A percentile compares a stretch with the other conserved stretches of the same genome.
These are phyloP conservation scores for Tethea ocularis DNA, from an alignment of 2,888 invertebrate species.

Conservation along the genomic window DNA sequence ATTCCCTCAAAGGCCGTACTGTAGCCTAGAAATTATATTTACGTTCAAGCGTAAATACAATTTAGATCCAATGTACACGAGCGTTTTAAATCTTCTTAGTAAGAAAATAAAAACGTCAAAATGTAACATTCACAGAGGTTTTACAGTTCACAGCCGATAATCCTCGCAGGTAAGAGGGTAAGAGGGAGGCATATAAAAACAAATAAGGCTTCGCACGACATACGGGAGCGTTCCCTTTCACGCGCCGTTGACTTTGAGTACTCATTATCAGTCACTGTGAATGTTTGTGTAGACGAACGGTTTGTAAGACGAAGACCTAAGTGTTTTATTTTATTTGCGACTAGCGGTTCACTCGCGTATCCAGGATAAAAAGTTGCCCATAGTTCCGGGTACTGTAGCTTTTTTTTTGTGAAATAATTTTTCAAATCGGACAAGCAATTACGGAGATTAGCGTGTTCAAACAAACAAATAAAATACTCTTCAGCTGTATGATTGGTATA, in stretches of 20 bases:
- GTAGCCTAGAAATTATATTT: no score
- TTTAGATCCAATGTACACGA: background rate
- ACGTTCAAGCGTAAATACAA: background rate
- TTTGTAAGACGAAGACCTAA: background rate
- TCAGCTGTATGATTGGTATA: no score
- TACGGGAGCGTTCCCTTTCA: constrained; percentile 28
- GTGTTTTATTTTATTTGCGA: no score
- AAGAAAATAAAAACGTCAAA: background rate
- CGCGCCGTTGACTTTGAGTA: constrained; percentile 26
- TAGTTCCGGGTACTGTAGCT: no score
- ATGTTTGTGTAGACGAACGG: constrained; percentile 4
- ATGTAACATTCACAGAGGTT: constrained; percentile 10
- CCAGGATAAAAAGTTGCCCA: no score
- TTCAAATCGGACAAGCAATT: no score
- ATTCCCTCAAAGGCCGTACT: no score
- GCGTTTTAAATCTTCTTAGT: background rate
- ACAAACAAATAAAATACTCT: no score
- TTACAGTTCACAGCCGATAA: constrained; percentile 20
- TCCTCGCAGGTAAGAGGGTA: background rate
- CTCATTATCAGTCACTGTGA: constrained; percentile 23
- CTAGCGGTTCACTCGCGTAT: no score
- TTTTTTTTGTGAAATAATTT: no score
- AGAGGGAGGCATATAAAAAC: constrained; percentile 21
- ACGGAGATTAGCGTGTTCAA: no score
- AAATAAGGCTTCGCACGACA: constrained; percentile 14